Conservation (phyloP, 2,888 invertebrate genomes). For the Melieria crassipennis region DNA sequence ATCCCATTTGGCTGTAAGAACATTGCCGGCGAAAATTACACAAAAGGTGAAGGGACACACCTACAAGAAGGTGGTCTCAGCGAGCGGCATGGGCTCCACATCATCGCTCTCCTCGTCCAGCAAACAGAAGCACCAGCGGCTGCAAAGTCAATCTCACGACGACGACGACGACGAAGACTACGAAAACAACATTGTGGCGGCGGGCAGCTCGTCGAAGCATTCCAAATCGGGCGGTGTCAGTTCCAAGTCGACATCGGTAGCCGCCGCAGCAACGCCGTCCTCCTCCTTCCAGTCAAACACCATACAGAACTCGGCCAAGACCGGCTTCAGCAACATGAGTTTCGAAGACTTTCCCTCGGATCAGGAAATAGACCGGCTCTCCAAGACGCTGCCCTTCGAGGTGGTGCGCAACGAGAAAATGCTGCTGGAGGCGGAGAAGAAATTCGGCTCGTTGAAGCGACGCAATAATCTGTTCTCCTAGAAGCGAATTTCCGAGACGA, state of each 20-base stretch:
- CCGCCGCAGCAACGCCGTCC: constrained; percentile 32
- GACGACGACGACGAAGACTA: constrained; percentile 51
- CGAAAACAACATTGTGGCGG: constrained; percentile 34
- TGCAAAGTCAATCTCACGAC: constrained; percentile 56
- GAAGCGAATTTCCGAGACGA: constrained; percentile 54
- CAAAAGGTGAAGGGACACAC: constrained; percentile 64
- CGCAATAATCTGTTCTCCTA: constrained; percentile 70
- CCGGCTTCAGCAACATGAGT: constrained; percentile 79
- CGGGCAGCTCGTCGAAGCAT: constrained; percentile 33
- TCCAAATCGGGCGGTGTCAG: constrained; percentile 26
- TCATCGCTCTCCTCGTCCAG: constrained; percentile 56
- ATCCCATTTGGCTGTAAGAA: constrained; percentile 60
- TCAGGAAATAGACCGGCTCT: constrained; percentile 67
- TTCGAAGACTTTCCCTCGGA: constrained; percentile 79
- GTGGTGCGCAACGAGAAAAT: constrained; percentile 70
- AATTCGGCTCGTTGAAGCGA: constrained; percentile 67
- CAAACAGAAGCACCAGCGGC: constrained; percentile 58
- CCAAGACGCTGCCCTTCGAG: constrained; percentile 70
- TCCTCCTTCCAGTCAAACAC: constrained; percentile 62
- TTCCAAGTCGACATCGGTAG: constrained; percentile 10
- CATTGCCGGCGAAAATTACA: constrained; percentile 62
- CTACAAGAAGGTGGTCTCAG: constrained; percentile 61
- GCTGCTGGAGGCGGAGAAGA: constrained; percentile 67
- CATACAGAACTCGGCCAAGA: constrained; percentile 65
- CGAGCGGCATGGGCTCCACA: constrained; percentile 51